Evolutionary conservation across 2,888 invertebrate genomes (phyloP), one percentile per base, ranked within the genome.

Genomic region (Hirudinaria manillensis): DNA sequence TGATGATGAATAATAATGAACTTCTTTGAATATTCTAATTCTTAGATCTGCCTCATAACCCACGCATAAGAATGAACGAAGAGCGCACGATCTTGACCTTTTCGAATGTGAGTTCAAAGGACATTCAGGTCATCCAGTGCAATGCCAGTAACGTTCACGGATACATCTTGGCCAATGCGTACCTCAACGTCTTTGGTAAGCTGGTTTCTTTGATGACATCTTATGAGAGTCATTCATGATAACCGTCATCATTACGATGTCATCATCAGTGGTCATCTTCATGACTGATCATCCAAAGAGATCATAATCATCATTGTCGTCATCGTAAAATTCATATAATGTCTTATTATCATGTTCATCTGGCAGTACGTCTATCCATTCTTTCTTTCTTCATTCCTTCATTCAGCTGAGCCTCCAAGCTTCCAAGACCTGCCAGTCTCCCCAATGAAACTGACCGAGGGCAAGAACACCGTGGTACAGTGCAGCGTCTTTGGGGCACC

Each of bases 401-500:
- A 2, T 36, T 0, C 74, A 78, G 78, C 77, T 32, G 78, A 78
- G 38, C 38, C 51, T 19, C 95, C 97, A 21, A 93, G 93, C 84
- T 94, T 97, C 80, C 90, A 90, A 71, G 91, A 92, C 81, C 90
- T 91, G 1, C 95, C 97, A 0, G 80, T 80, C 19, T 72, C 79
- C 1, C 72, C 75, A 24, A 76, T 79, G 29, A 82, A 81, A 75
- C 81, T 81, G 0, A 83, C 84, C 0, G 84, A 83, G 76, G 82
- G 82, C 16, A 80, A 82, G 61, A 78, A 80, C 27, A 80, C 82
- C 7, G 80, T 78, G 38, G 74, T 84, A 66, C 80, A 81, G 32
- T 99, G 99, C 85, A 90, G 91, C 78, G 95, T 96, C 75, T 93
- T 94, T 86, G 98, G 97, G 76, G 96, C 97, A 6, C 99, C 99